Conservation (phyloP, 2,888 invertebrate genomes). For the Pseudococcus jackbeardsleyi region DNA sequence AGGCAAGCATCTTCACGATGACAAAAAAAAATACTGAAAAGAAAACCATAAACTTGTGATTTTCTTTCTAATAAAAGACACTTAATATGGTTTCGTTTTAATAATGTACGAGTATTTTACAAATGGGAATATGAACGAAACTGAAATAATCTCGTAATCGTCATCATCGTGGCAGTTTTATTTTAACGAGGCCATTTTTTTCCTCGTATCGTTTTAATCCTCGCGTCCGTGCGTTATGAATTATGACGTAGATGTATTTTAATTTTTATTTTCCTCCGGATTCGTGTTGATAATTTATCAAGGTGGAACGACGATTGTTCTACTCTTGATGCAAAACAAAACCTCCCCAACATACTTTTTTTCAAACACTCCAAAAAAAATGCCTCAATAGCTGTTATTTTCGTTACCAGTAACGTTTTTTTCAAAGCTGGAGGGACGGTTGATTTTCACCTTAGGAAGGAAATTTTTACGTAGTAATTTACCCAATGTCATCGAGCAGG, state of each 20-base stretch:
- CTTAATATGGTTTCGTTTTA: neutral
- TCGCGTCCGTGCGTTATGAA: neutral
- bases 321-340: neutral
- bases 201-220: neutral
- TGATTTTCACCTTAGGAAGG: neutral
- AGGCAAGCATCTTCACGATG: neutral
- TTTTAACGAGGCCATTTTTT: slow-evolving; percentile 8
- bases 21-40: neutral
- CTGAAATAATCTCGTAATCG: neutral
- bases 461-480: neutral
- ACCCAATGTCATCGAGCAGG: neutral
- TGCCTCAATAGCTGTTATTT: neutral
- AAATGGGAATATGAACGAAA: neutral
- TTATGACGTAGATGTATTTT: neutral
- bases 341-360: neutral
- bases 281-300: neutral
- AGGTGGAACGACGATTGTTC: neutral
- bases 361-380: neutral
- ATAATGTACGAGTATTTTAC: neutral
- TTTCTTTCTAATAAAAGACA: neutral
- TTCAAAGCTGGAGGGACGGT: neutral
- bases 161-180: slow-evolving; percentile 2
- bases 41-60: neutral
- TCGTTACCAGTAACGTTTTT: neutral
- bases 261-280: neutral